Percentiles rank a stretch among this genome's conserved stretches.
Evolutionary conservation across 2,797 vertebrate genomes (phyloP).

Genomic region (Liparis tanakae): DNA sequence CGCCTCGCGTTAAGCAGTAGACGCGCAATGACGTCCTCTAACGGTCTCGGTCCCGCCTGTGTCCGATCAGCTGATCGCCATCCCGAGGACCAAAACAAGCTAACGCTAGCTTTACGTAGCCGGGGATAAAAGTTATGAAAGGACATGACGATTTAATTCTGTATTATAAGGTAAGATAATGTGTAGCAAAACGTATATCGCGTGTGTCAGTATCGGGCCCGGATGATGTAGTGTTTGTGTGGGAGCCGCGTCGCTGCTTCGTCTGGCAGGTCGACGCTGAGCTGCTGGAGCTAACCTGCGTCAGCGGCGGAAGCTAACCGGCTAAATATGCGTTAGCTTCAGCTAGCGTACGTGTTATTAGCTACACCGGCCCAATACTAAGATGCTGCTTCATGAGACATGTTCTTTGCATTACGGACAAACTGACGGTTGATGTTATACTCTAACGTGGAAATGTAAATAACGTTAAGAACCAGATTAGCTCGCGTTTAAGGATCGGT

Average conservation of each 20-base stretch:
- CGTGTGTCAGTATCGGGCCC: rapidly evolving
- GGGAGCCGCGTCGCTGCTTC: background rate
- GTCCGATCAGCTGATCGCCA: conserved; percentile 66
- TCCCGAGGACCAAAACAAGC: conserved; percentile 45
- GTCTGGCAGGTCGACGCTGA: background rate
- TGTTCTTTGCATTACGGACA: rapidly evolving
- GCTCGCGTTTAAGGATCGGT: background rate
- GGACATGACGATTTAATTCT: conserved; percentile 13
- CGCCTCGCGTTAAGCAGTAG: rapidly evolving
- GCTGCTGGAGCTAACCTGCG: conserved; percentile 53
- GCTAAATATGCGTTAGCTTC: conserved; percentile 19
- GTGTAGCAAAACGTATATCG: rapidly evolving
- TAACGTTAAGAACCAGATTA: background rate
- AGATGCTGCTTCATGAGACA: background rate
- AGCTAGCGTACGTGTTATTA: conserved; percentile 10
- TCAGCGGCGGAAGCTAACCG: conserved; percentile 62
- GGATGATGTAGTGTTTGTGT: background rate
- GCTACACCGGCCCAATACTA: background rate
- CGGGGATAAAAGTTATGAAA: conserved; percentile 40
- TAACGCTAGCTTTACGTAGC: conserved; percentile 49
- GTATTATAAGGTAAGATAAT: conserved; percentile 44
- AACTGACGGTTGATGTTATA: rapidly evolving
- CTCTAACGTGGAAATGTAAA: rapidly evolving
- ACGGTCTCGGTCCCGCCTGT: background rate
- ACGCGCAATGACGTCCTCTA: conserved; percentile 27